Evolutionary conservation across 1,140 invertebrate species (phyloP).

Genomic region (Nasonia giraulti): DNA sequence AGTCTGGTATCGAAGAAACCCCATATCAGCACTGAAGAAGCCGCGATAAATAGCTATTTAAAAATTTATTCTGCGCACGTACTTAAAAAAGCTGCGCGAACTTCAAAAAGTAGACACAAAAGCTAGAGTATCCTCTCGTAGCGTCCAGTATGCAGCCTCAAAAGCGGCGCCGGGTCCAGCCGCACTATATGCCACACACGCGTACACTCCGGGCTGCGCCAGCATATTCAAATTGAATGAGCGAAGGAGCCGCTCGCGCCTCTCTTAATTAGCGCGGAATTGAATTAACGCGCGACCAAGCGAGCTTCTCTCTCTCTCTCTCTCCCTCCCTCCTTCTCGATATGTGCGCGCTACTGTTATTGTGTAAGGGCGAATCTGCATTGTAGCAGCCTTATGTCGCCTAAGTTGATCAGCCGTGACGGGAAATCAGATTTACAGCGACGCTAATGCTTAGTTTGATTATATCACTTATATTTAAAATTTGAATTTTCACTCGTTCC

Average conservation of each 20-base stretch:
- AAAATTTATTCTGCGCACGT: background rate
- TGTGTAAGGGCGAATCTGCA: too few species aligned
- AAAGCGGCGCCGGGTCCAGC: background rate
- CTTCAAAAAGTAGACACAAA: background rate
- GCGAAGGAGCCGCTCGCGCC: background rate
- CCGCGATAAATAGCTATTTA: background rate
- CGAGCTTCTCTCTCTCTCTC: background rate
- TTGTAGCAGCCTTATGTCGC: too few species aligned
- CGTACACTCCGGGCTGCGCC: background rate
- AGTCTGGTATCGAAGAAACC: too few species aligned
- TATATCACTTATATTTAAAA: background rate
- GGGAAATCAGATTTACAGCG: background rate
- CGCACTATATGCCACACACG: too few species aligned
- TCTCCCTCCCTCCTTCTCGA: background rate
- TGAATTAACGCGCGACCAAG: slow-evolving; percentile 21
- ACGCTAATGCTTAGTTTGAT: background rate
- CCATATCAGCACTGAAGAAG: too few species aligned
- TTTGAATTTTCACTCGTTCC: too few species aligned
- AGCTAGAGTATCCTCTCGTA: background rate
- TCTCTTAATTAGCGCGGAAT: slow-evolving; percentile 25
- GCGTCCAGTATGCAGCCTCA: background rate
- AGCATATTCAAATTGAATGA: slow-evolving; percentile 11
- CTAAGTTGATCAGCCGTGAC: background rate
- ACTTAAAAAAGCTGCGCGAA: background rate
- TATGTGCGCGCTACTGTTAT: too few species aligned